Conservation (phyloP, 2,888 invertebrate genomes). For the Archaeoteleia sp. region DNA sequence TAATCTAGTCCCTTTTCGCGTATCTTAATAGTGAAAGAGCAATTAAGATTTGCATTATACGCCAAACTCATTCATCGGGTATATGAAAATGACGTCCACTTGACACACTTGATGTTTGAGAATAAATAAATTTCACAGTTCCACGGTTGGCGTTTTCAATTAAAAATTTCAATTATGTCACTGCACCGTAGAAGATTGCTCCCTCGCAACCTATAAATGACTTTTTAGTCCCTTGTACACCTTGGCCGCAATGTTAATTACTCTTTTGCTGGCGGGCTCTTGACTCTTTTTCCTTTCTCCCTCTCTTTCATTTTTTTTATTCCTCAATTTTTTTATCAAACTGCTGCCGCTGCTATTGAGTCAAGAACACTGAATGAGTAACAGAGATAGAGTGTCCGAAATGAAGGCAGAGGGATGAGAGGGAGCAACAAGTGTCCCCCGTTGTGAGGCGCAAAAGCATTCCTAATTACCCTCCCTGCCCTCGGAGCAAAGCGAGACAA, state of each 20-base stretch:
- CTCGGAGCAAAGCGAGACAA: constrained; percentile 71
- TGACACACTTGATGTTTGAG: constrained; percentile 3
- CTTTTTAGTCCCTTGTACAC: constrained; percentile 58
- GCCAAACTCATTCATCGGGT: no score
- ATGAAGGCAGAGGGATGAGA: constrained; percentile 43
- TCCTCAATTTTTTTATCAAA: constrained; percentile 36
- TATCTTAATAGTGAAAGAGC: no score
- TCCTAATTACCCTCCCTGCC: constrained; percentile 71
- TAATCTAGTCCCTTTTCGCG: no score
- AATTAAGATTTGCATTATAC: no score
- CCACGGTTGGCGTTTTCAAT: constrained; percentile 1
- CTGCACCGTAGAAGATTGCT: constrained; percentile 4
- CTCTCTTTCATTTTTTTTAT: constrained; percentile 77
- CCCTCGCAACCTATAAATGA: constrained; percentile 61
- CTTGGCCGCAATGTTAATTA: constrained; percentile 74
- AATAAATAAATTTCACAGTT: background rate
- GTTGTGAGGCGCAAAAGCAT: constrained; percentile 72
- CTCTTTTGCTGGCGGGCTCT: constrained; percentile 75
- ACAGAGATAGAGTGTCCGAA: constrained; percentile 49
- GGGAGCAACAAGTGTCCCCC: constrained; percentile 73
- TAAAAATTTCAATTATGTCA: constrained; percentile 8
- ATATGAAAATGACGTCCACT: constrained; percentile 11
- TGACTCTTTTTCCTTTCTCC: constrained; percentile 71
- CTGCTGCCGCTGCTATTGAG: constrained; percentile 48
- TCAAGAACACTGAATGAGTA: constrained; percentile 54